phyloP scores from a whole-genome alignment of 2,797 vertebrate species.

The Poeciliopsis gracilis region DNA sequence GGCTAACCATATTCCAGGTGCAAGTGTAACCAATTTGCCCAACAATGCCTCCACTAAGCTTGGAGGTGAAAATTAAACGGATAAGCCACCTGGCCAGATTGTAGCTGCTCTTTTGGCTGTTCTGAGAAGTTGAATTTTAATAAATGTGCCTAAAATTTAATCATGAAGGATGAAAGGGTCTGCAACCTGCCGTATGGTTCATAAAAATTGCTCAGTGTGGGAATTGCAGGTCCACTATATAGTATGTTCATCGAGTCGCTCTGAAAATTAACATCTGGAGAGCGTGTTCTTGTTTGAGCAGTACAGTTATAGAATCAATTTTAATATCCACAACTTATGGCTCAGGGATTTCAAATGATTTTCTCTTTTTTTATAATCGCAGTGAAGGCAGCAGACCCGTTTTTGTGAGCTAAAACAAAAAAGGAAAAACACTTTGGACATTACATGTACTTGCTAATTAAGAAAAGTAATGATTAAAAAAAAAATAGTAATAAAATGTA shows the following conservation, averaged over 20 bases:
- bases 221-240: conserved; percentile 8
- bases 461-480: no score
- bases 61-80: conserved; percentile 38
- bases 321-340: neutral
- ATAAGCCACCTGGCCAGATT: conserved; percentile 13
- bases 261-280: neutral
- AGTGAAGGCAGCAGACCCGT: no score
- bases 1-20: conserved; percentile 51
- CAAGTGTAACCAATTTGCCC: conserved; percentile 53
- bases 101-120: conserved; percentile 47
- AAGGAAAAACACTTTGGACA: no score
- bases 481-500: no score
- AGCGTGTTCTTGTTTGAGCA: neutral
- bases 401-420: no score
- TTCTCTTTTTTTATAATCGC: neutral
- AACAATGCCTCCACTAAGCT: conserved; percentile 49
- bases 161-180: conserved; percentile 40
- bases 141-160: conserved; percentile 60
- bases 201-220: conserved; percentile 36
- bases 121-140: conserved; percentile 59
- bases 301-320: neutral
- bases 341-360: neutral
- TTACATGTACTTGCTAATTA: no score
- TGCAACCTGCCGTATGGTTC: conserved; percentile 29
- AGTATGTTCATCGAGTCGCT: neutral